A percentile compares a stretch with the other conserved stretches of the same genome.
phyloP scores from a whole-genome alignment of 2,113 vertebrate genomes.

The Nycticorax nycticorax region DNA sequence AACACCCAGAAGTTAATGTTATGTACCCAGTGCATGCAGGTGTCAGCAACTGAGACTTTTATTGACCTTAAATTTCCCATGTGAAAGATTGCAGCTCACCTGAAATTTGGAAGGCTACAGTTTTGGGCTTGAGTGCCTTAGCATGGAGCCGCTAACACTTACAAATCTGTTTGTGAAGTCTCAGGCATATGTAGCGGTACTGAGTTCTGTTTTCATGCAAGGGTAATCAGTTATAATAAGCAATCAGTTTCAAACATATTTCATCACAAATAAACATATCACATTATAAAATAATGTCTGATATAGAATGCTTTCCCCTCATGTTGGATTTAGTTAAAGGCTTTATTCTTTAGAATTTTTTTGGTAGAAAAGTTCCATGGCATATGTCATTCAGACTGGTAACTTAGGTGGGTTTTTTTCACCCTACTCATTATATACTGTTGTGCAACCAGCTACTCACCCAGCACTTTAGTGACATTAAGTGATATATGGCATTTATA shows the following conservation, averaged over 20 bases:
- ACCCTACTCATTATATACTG: background rate
- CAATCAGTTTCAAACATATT: background rate
- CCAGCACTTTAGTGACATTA: background rate
- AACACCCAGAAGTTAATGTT: background rate
- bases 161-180: background rate
- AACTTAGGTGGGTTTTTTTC: background rate
- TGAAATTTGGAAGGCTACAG: background rate
- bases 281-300: background rate
- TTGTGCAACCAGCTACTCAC: background rate
- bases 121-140: background rate
- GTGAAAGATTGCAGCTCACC: background rate
- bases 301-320: background rate
- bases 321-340: background rate
- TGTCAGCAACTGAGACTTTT: background rate
- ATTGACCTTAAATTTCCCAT: background rate
- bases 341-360: background rate
- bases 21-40: background rate
- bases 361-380: background rate
- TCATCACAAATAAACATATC: background rate
- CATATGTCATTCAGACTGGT: background rate
- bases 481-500: background rate
- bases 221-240: background rate
- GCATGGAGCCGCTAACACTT: background rate
- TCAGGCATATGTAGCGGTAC: background rate
- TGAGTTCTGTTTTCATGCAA: background rate